These are phyloP conservation scores for Psilopsiagon aurifrons DNA, from an alignment of 2,113 vertebrate species.

Conservation along the genomic window DNA sequence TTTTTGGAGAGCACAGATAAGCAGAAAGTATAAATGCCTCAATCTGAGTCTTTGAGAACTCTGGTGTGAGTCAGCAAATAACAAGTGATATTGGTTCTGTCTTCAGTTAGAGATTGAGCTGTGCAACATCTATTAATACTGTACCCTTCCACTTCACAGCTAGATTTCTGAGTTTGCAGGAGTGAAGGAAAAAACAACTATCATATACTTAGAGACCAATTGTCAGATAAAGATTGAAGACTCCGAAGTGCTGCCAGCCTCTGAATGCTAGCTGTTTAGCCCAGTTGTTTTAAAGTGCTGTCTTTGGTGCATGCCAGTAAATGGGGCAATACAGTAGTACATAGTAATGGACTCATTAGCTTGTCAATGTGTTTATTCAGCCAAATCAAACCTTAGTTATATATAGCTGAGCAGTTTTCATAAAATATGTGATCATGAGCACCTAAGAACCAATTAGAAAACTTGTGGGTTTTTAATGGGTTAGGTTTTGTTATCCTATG, in stretches of 20 bases:
- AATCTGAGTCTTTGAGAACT: neutral
- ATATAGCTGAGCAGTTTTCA: neutral
- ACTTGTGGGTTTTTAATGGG: neutral
- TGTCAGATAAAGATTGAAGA: neutral
- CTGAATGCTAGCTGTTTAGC: neutral
- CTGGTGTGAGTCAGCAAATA: neutral
- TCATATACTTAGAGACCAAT: neutral
- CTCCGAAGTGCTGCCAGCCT: neutral
- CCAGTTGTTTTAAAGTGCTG: neutral
- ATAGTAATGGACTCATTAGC: neutral
- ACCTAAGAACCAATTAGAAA: neutral
- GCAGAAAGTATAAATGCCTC: neutral
- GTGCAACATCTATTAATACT: neutral
- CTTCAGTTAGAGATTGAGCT: neutral
- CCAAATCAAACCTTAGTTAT: neutral
- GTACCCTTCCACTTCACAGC: neutral
- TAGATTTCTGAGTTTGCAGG: neutral
- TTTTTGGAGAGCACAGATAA: neutral
- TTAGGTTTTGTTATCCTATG: neutral
- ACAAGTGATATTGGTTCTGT: neutral
- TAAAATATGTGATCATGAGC: neutral
- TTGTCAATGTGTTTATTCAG: neutral
- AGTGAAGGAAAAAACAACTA: neutral
- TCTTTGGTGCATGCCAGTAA: neutral
- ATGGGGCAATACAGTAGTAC: neutral